These are phyloP conservation scores for Polydrusus cervinus DNA, from an alignment of 2,888 invertebrate genomes.

Conservation along the genomic window DNA sequence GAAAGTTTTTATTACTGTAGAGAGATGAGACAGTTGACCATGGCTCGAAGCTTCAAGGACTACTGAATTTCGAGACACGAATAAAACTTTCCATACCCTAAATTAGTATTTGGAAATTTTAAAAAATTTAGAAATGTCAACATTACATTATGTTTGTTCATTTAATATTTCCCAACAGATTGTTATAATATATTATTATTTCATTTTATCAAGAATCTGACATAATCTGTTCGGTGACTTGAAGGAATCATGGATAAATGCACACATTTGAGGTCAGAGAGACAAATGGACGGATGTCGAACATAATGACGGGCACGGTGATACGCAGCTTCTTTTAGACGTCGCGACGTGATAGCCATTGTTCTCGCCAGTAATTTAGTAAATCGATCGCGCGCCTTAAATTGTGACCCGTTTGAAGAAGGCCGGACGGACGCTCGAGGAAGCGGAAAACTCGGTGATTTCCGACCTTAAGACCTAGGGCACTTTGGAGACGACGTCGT, in stretches of 20 bases:
- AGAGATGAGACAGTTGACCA: too few relatives aligned
- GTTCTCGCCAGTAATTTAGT: constrained; percentile 67
- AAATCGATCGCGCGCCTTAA: constrained; percentile 66
- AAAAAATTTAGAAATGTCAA: too few relatives aligned
- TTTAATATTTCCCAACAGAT: too few relatives aligned
- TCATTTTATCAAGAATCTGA: constrained; percentile 44
- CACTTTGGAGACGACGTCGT: constrained; percentile 20
- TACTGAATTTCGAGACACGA: too few relatives aligned
- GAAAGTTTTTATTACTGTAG: too few relatives aligned
- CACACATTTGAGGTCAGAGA: constrained; percentile 67
- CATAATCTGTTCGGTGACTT: constrained; percentile 60
- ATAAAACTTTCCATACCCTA: too few relatives aligned
- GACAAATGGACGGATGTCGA: constrained; percentile 66
- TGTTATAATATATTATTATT: background rate
- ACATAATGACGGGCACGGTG: constrained; percentile 66
- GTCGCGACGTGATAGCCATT: constrained; percentile 63
- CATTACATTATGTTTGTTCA: too few relatives aligned
- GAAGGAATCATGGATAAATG: constrained; percentile 70
- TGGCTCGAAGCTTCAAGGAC: too few relatives aligned
- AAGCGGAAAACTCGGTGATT: constrained; percentile 66
- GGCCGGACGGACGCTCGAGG: constrained; percentile 61
- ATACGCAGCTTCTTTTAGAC: constrained; percentile 62
- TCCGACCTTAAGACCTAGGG: constrained; percentile 60
- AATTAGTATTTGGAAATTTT: too few relatives aligned
- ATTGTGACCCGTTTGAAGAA: constrained; percentile 61